Evolutionary conservation across 2,113 vertebrate species (phyloP), one percentile per base, ranked within the genome.

Genomic region (Pachyramphus minor): DNA sequence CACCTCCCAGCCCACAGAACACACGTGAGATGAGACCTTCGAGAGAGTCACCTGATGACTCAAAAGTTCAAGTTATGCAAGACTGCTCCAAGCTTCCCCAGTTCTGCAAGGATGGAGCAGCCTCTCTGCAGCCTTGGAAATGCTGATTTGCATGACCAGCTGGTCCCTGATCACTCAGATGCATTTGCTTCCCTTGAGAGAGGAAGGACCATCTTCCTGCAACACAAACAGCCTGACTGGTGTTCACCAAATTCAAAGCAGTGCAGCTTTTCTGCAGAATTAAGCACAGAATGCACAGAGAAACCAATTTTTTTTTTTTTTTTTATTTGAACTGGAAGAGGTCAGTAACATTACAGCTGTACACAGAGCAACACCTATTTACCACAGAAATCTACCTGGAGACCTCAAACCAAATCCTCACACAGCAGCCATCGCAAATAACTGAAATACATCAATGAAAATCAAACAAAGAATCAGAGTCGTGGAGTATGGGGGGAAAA

Each of bases 351-450:
- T 42, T 1, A 14, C 14, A 74, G 58, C 63, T 66, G 25, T 30
- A 53, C 18, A 7, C n/a, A 50, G n/a, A 63, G 33, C 1, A 1
- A 21, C 35, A 50, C 27, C 30, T 35, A 14, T 28, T 53, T 12
- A 49, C 52, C 64, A n/a, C 1, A 13, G 59, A 68, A 52, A 85
- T 17, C 55, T 47, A 42, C 20, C 31, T 4, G 1, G 18, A 80
- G 85, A 74, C n/a, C 72, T 93, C 86, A 63, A 41, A 83, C 30
- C 69, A 84, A 71, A 28, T 45, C 50, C 73, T 87, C 44, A 37
- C 39, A 15, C 9, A 15, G 56, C 45, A 33, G 67, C 55, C 22
- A 44, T 4, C 44, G 79, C 74, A 79, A 62, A 73, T 16, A 55
- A 52, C 33, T n/a, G 13, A 76, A 78, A 77, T 11, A 45, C 21